Percentiles rank a stretch among this genome's conserved stretches.
Evolutionary conservation across 2,113 vertebrate genomes (phyloP).

Genomic region (Bos javanicus): DNA sequence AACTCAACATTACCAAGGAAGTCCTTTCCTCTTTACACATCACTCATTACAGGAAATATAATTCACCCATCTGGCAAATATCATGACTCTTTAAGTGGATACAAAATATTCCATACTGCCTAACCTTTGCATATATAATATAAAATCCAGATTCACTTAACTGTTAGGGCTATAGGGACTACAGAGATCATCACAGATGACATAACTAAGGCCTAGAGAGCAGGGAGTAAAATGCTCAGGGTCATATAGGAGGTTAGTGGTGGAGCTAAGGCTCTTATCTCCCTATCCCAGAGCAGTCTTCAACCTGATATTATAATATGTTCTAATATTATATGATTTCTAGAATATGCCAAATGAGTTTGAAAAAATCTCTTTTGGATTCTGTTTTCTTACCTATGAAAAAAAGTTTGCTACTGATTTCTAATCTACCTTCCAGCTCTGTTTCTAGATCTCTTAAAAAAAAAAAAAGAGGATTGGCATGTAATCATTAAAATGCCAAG

Average conservation of each 20-base stretch:
- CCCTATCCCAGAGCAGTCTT: neutral
- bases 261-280: neutral
- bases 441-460: neutral
- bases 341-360: neutral
- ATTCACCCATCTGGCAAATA: neutral
- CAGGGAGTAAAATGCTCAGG: neutral
- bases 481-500: neutral
- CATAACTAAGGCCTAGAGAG: neutral
- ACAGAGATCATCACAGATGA: neutral
- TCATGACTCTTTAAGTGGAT: neutral
- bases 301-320: neutral
- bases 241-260: neutral
- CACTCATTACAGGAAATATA: neutral
- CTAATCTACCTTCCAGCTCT: neutral
- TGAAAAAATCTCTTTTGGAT: neutral
- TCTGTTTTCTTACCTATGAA: neutral
- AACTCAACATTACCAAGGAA: neutral
- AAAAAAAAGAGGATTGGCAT: neutral
- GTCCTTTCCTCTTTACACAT: neutral
- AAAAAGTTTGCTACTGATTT: neutral
- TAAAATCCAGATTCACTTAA: neutral
- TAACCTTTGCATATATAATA: neutral
- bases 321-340: neutral
- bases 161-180: neutral
- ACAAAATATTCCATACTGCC: neutral